Base-by-base conservation (phyloP, 2,888 invertebrate genomes). In the Drosophila ezoana region DNA sequence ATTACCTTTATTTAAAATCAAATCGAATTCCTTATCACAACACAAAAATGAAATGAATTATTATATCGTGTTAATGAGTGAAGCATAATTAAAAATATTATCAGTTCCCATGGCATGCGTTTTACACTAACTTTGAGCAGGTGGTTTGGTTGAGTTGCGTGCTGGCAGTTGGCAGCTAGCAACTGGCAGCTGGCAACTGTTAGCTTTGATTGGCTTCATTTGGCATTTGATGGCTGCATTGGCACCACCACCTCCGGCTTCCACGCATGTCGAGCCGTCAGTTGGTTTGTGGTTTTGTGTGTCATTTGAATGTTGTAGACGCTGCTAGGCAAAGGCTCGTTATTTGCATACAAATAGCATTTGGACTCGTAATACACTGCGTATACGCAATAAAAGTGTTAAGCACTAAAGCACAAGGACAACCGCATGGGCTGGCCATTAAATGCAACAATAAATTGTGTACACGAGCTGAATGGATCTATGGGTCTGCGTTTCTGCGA, bases 381-480 rank as follows among this genome's bases (percentile, higher is more conserved):
- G 83, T 81, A 83, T 81, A 79, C 83, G 84, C 65, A 83, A 87
- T 87, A 77, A 87, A 83, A 61, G 48, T 66, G 58, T 64, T 64
- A 57, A 64, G 63, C 62, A 70, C 68, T 70, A 65, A 69, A 51
- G 61, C 41, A 54, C 57, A 52, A 64, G 63, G 54, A 72, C 60
- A 69, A 63, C 79, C 83, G 72, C 80, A 77, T 84, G 87, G 66
- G 52, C 64, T 66, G 78, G 57, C 65, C 84, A 87, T 84, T 84
- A 84, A 84, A 81, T 84, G 84, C 83, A 79, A 79, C 87, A 72
- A 87, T 84, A 87, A 84, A 84, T 84, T 84, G 54, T 59, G 54
- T 43, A 44, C 65, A 49, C 49, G 57, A 44, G 49, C 9, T 41
- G 23, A 43, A 11, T 11, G 35, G 35, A 23, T 37, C 32, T 28